Evolutionary conservation across 2,113 vertebrate species (phyloP), one percentile per base, ranked within the genome.

Genomic region (Periophthalmodon schlosseri): DNA sequence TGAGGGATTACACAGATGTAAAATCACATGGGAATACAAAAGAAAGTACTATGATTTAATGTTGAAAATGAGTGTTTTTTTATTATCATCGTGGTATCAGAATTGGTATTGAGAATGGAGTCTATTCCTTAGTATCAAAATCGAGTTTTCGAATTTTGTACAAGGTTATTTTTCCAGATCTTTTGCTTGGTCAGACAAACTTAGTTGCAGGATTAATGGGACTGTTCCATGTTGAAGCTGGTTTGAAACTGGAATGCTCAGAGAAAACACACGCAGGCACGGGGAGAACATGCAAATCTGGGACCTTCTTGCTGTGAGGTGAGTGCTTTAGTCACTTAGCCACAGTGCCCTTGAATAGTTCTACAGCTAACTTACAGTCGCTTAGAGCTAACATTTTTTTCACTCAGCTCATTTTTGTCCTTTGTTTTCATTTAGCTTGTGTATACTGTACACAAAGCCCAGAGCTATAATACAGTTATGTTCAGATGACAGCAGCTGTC

Each of bases 401-500:
- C 57, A 23, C 13, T 14, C 4, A 5, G 23, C 21, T 60, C 14
- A 15, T 60, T 60, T 60, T 15, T 28, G 23, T 60, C 24, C 23
- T 28, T 24, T 60, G 12, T 60, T 56, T 60, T 60, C 23, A 21
- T 15, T 11, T 24, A n/a, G 23, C 4, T 11, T 13, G 57, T 58
- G 24, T 24, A 60, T 60, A 60, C 11, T 28, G 57, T 28, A 60
- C 23, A 28, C 57, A 60, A 28, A 60, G 57, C 54, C 54, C 54
- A 10, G 54, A 56, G 57, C 23, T 60, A 28, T 60, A 60, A 60
- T 28, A 60, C 23, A 28, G 57, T 28, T 0, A 5, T 60, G 23
- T 10, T 80, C 71, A 83, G 75, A 80, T 74, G 66, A 76, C 71
- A 78, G 81, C 82, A 84, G 57, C 57, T n/a, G 28, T 28, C 28